Evolutionary conservation across 2,113 vertebrate genomes (phyloP), one percentile per base, ranked within the genome.

Genomic region (Phrynosoma platyrhinos): DNA sequence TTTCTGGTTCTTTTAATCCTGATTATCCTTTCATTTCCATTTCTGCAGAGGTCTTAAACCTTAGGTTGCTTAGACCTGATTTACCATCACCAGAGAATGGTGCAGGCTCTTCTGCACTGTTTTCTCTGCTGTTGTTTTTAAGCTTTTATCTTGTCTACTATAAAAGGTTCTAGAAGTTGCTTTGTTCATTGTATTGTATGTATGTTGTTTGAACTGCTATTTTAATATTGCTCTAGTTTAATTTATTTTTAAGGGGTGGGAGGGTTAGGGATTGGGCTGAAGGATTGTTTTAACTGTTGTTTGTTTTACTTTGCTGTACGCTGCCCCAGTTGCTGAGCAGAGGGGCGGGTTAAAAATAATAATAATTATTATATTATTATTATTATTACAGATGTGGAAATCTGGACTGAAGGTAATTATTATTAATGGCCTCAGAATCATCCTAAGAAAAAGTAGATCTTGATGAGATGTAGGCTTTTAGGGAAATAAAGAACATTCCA

Each of bases 361-460:
- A 1, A 36, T 36, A 1, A 36, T 36, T 36, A 36, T 36, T 36
- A 36, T 36, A 36, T 36, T 36, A 36, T 36, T 36, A 36, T 36
- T 36, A 36, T 36, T 36, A 36, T 36, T 53, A 68, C 30, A 47
- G 36, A 40, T 40, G 55, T 30, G n/a, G 3, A 1, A 69, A 76
- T 82, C 85, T 82, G 9, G 62, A 80, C 87, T 9, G 21, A 80
- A 4, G 66, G 6, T 83, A 7, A 88, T 83, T 83, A 88, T 25
- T 36, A 84, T 77, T 16, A 93, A 83, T 75, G 27, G n/a, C 1
- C 36, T 79, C n/a, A 18, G 76, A 76, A 78, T 30, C 83, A 69
- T 32, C 32, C n/a, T 25, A 20, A 72, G 62, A 88, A 78, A 92
- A 20, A 91, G 71, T 5, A 71, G 30, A 89, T 72, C 13, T 20